Conservation (phyloP, 2,113 vertebrate species). For the Silurus meridionalis region DNA sequence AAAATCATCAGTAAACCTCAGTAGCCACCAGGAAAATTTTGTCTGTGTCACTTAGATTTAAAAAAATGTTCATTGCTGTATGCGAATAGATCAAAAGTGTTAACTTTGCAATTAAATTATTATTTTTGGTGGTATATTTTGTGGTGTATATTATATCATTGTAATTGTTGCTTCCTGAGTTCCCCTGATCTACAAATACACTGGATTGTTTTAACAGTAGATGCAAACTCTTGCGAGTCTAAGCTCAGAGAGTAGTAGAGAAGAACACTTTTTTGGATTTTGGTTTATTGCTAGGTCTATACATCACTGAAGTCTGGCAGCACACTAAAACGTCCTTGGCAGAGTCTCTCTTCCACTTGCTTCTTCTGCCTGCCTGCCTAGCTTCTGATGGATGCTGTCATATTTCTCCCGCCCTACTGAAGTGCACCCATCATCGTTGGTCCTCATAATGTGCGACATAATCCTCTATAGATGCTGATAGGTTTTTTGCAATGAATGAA, state of each 20-base stretch:
- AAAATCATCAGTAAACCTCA: not conserved
- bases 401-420: conserved; percentile 66
- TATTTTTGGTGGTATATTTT: not conserved
- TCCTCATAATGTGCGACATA: conserved; percentile 64
- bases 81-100: not conserved
- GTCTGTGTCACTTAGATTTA: not conserved
- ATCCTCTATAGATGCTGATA: conserved; percentile 71
- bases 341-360: conserved; percentile 59
- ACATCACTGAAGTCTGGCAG: conserved; percentile 74
- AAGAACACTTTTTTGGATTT: conserved; percentile 50
- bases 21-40: not conserved
- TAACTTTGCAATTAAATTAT: not conserved
- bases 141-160: not conserved
- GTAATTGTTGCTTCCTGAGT: not conserved
- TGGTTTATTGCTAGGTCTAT: conserved; percentile 67
- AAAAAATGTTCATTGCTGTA: not conserved
- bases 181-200: not conserved
- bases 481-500: conserved; percentile 65
- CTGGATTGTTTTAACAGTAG: conserved; percentile 5
- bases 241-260: not conserved
- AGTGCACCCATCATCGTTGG: conserved; percentile 64
- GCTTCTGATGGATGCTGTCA: conserved; percentile 69
- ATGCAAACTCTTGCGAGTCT: conserved; percentile 10
- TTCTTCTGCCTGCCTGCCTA: conserved; percentile 49
- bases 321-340: conserved; percentile 78